A percentile compares a stretch with the other conserved stretches of the same genome.
Conservation (phyloP, 1,140 invertebrate genomes). For the Danaus plexippus region DNA sequence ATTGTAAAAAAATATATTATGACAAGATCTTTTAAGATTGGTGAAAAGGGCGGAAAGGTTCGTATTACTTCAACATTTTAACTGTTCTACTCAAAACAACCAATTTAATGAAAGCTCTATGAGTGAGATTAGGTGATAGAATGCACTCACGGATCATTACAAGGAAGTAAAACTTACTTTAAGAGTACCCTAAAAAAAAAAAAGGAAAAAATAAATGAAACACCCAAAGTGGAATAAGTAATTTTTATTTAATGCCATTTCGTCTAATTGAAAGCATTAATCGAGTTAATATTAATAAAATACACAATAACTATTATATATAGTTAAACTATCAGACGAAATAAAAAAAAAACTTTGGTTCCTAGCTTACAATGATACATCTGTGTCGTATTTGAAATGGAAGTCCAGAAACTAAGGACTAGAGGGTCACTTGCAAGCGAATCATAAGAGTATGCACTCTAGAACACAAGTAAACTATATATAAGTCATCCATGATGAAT, state of each 20-base stretch:
- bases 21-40: too few relatives aligned
- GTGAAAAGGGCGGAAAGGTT: too few relatives aligned
- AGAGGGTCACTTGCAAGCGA: conserved; percentile 26
- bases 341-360: conserved; percentile 62
- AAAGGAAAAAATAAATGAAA: conserved; percentile 24
- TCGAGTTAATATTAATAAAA: conserved; percentile 50
- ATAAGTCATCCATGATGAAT: conserved; percentile 57
- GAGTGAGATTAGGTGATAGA: too few relatives aligned
- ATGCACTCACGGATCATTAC: too few relatives aligned
- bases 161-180: too few relatives aligned
- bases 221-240: conserved; percentile 38
- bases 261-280: conserved; percentile 56
- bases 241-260: conserved; percentile 59
- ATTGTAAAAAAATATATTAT: too few relatives aligned
- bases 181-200: too few relatives aligned
- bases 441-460: conserved; percentile 9
- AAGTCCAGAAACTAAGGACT: conserved; percentile 21
- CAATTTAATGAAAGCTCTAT: too few relatives aligned
- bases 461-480: conserved; percentile 40
- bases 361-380: conserved; percentile 48
- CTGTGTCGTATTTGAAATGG: conserved; percentile 10
- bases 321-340: conserved; percentile 51
- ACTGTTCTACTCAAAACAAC: too few relatives aligned
- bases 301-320: conserved; percentile 50
- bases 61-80: too few relatives aligned